Evolutionary conservation across 23 tunicate species (phyloP), one percentile per base, ranked within the genome.

Genomic region (Halocynthia aurantium): DNA sequence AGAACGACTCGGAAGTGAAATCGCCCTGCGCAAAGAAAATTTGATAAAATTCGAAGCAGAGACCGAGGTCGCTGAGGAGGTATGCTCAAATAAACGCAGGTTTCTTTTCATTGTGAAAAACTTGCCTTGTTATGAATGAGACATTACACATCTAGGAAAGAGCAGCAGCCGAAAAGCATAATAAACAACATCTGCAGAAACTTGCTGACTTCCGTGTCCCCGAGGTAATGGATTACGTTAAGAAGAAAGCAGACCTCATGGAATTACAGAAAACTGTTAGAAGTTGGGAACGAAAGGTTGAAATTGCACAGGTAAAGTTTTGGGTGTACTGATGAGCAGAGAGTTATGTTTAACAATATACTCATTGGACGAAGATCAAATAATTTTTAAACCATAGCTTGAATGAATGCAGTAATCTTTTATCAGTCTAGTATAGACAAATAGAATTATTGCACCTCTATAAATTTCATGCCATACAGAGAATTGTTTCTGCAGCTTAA

Each of bases 261-360:
- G 98, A 92, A 52, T 76, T 92, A n/a, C 79, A 79, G 67, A 92
- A 92, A 80, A 82, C 87, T 57, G 91, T 86, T 54, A 86, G 79
- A 82, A 92, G 87, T 53, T 92, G 98, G 98, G 98, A 86, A 60
- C 67, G 92, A 62, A 92, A 92, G 57, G 92, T 92, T 6, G 91
- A 86, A 75, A 84, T 92, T 22, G 98, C 98, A 6, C 76, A 80
- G 63, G 69, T 80, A 50, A 12, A 22, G 57, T 12, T 78, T 31
- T 31, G 44, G 44, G 44, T 31, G 44, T 31, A 31, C 44, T 31
- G 44, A 31, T 31, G 44, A 31, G 44, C 44, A 31, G 44, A 31
- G 44, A 0, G 4, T 31, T 31, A 31, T 31, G 44, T 31, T 31
- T 4, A 31, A 31, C 44, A 31, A 31, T 31, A 31, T 31, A 0